phyloP scores from a whole-genome alignment of 2,888 invertebrate species.

The Anodontia alba region DNA sequence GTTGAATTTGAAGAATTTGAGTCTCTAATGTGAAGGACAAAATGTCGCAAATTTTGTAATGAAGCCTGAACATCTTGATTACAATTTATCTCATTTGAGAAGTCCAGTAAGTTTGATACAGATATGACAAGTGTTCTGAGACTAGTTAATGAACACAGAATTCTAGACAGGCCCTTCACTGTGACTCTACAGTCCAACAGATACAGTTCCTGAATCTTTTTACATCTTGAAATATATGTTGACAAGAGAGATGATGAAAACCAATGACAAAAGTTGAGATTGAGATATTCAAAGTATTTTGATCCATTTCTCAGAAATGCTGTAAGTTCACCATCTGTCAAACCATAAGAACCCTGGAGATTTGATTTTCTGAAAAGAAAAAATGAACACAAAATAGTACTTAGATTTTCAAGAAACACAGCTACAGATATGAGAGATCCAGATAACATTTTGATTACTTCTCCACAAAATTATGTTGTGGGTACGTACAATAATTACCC shows the following conservation, averaged over 20 bases:
- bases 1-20: slow-evolving; percentile 66
- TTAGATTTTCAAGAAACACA: not conserved
- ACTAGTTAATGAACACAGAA: slow-evolving; percentile 71
- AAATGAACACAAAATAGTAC: slow-evolving; percentile 24
- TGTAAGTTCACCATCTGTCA: slow-evolving; percentile 70
- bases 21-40: slow-evolving; percentile 79
- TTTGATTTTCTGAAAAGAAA: slow-evolving; percentile 71
- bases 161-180: slow-evolving; percentile 74
- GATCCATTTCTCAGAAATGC: slow-evolving; percentile 67
- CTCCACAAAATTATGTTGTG: too few species aligned
- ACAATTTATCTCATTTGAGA: slow-evolving; percentile 76
- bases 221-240: slow-evolving; percentile 73
- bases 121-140: slow-evolving; percentile 77
- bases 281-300: slow-evolving; percentile 69
- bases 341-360: slow-evolving; percentile 66
- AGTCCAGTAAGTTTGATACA: slow-evolving; percentile 76
- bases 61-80: slow-evolving; percentile 72
- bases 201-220: slow-evolving; percentile 72
- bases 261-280: slow-evolving; percentile 82
- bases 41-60: slow-evolving; percentile 69
- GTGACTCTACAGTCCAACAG: slow-evolving; percentile 79
- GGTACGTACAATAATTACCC: too few species aligned
- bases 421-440: too few species aligned
- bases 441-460: too few species aligned
- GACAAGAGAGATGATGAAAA: slow-evolving; percentile 68